Base-by-base conservation (phyloP, 1,140 invertebrate genomes). In the Scylla paramamosain region DNA sequence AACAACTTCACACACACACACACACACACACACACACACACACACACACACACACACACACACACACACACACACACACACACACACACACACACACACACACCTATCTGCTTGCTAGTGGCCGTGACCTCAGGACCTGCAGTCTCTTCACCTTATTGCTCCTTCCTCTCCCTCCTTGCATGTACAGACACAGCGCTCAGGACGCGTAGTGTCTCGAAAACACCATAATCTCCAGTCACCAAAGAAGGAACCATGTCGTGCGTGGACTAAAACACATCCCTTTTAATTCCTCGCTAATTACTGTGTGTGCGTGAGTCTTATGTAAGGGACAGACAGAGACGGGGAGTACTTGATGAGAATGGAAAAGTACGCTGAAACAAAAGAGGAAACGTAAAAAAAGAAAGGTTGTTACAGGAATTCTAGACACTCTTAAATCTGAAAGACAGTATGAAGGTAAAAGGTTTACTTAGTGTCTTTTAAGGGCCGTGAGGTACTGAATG, bases 1-100 rank as follows among this genome's bases (percentile, higher is more conserved):
- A 7, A 77, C 67, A 77, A 2, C 3, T n/a, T n/a, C 25, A 77
- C 67, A 77, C 67, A 77, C 67, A 77, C 67, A 77, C 67, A 77
- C n/a, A 77, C 67, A 77, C 20, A 59, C 52, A 59, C 52, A 59
- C 52, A 59, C 52, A 59, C 52, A 59, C n/a, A 77, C 67, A 77
- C 67, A 77, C 67, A 77, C 67, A 77, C 67, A 77, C 67, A 77
- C 67, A 77, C 67, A 77, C 67, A 77, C 67, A 77, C 67, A 77
- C 67, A 77, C 67, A 77, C 67, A 77, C 67, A 77, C 67, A 77
- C 67, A 77, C 67, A 77, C 67, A 77, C 67, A 77, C 67, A 77
- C 67, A 77, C 16, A 77, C 67, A 77, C 67, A 77, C 67, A 77
- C 67, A 77, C 67, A 77, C 67, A 77, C 67, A 77, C 67, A 77